Conservation (phyloP, 2,113 vertebrate species). For the Uria aalge region DNA sequence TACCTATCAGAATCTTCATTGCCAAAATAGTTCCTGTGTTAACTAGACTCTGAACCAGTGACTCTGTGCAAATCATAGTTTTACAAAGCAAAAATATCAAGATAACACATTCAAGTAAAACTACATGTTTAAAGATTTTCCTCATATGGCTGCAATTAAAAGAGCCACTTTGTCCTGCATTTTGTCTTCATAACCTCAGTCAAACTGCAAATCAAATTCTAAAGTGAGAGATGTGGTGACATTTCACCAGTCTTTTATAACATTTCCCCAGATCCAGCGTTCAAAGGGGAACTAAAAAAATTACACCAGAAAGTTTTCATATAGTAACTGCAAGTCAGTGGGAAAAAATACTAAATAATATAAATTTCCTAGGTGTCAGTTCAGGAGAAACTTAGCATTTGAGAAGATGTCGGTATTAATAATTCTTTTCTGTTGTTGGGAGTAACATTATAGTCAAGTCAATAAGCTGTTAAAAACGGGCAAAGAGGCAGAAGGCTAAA, state of each 20-base stretch:
- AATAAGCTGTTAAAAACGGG: background rate
- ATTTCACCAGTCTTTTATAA: background rate
- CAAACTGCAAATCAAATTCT: background rate
- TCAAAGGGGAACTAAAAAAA: background rate
- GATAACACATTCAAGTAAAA: background rate
- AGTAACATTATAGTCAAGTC: background rate
- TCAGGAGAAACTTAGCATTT: background rate
- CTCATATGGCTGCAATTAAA: background rate
- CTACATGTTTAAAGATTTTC: background rate
- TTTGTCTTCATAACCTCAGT: background rate
- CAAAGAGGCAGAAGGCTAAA: background rate
- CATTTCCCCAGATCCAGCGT: background rate
- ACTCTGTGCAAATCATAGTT: background rate
- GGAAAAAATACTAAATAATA: background rate
- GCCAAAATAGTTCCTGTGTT: background rate
- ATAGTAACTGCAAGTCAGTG: background rate
- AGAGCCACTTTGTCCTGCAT: background rate
- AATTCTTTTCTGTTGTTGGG: background rate
- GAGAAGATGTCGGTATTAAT: background rate
- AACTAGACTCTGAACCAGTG: background rate
- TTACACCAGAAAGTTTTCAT: background rate
- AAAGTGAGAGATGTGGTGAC: background rate
- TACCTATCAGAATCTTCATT: background rate
- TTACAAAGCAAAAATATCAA: background rate
- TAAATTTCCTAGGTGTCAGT: background rate